A percentile compares a stretch with the other conserved stretches of the same genome.
These are phyloP conservation scores for Sinhomidia bicolor DNA, from an alignment of 2,888 invertebrate species.

Conservation along the genomic window DNA sequence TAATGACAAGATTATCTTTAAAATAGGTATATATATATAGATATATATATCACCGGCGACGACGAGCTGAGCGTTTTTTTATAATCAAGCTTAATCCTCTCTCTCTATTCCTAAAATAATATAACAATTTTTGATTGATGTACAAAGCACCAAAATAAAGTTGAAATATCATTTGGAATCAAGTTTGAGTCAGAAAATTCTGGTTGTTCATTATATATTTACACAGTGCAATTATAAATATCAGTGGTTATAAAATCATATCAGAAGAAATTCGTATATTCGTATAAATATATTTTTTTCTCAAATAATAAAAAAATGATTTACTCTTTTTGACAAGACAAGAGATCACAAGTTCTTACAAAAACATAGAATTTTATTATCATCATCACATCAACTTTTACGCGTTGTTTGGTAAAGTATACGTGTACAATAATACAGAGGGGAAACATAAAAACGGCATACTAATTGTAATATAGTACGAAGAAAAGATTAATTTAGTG, in stretches of 20 bases:
- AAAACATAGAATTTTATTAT: neutral
- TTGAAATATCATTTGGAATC: slow-evolving; percentile 50
- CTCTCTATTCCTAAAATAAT: slow-evolving; percentile 24
- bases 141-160: slow-evolving; percentile 34
- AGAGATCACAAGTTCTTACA: neutral
- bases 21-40: no score
- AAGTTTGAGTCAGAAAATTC: slow-evolving; percentile 60
- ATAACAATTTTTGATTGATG: slow-evolving; percentile 17
- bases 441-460: neutral
- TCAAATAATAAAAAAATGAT: neutral
- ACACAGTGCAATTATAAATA: neutral
- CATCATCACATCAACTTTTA: neutral
- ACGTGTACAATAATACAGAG: neutral
- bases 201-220: slow-evolving; percentile 61
- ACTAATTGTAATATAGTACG: no score
- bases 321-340: slow-evolving; percentile 11
- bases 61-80: neutral
- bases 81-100: neutral
- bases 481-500: no score
- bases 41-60: slow-evolving; percentile 29
- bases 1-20: neutral
- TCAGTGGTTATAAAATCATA: neutral
- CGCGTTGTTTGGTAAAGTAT: neutral
- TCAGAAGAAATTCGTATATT: no score
- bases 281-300: neutral